Base-by-base conservation (phyloP, 2,888 invertebrate species). In the Cremastinae sp. region DNA sequence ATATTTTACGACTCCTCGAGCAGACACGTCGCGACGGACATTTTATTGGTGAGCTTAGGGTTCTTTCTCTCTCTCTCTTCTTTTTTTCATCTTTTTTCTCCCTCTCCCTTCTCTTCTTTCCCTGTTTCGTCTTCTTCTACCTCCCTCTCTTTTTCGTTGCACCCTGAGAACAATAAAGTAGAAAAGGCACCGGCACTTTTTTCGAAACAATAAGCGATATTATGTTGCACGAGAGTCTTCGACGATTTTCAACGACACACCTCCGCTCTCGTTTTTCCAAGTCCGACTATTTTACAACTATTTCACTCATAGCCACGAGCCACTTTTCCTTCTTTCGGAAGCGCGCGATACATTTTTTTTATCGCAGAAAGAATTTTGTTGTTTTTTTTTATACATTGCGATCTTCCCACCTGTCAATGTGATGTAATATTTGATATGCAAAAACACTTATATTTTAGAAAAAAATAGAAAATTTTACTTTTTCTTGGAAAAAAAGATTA, bases 31-130 rank as follows among this genome's bases (percentile, higher is more conserved):
- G 69, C 75, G 59, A 64, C 73, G 69, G 70, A 54, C 38, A 72
- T 66, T 83, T 84, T 82, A 81, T 84, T 83, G 81, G 79, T 78
- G 78, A 81, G 80, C 80, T 84, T 81, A 82, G 76, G 71, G 49
- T 49, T 34, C 34, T 56, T 0, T 41, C 22, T 64, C 36, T 54
- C 18, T 45, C 54, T 45, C 20, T 41, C 22, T 8, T 16, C 43
- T 22, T 14, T 2, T 54, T 18, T 36, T 20, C 38, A 4, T 20
- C 16, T 49, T 12, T 36, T 49, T 49, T 20, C n/a, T 8, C 12
- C n/a, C 36, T n/a, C n/a, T 5, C n/a, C 16, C 2, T 4, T 12
- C 8, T 22, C 41, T 18, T 20, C 41, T n/a, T n/a, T n/a, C n/a
- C n/a, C n/a, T n/a, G n/a, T n/a, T n/a, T 2, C 41, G 18, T 20